Percentiles rank a stretch among this genome's conserved stretches.
Evolutionary conservation across 2,113 vertebrate genomes (phyloP).

Genomic region (Xerus inauris): DNA sequence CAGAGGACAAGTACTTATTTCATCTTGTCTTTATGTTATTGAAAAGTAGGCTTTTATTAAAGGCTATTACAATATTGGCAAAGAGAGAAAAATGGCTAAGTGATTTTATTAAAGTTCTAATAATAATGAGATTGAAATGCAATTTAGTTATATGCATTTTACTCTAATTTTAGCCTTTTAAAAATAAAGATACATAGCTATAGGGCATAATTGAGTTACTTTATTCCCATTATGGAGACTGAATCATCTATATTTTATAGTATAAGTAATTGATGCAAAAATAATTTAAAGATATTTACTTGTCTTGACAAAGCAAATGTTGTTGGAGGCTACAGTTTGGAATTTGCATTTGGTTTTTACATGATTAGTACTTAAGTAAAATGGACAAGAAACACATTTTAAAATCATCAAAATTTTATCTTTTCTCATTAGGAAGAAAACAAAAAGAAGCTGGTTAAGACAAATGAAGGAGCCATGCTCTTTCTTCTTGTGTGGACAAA

Average conservation of each 20-base stretch:
- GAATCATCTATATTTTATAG: conserved; percentile 20
- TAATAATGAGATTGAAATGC: conserved; percentile 38
- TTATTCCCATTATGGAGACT: background rate
- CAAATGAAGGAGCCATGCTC: background rate
- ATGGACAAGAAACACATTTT: background rate
- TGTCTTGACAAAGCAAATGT: conserved; percentile 35
- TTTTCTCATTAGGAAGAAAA: conserved; percentile 29
- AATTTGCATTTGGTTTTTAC: background rate
- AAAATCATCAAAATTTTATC: background rate
- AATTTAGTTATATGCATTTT: conserved; percentile 35
- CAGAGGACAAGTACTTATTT: conserved; percentile 68
- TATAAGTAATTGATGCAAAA: conserved; percentile 10
- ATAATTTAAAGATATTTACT: conserved; percentile 12
- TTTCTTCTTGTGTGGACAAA: background rate
- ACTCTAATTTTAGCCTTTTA: conserved; percentile 39
- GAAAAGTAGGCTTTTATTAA: conserved; percentile 55
- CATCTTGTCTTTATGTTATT: conserved; percentile 41
- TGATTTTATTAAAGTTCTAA: conserved; percentile 71
- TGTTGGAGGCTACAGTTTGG: background rate
- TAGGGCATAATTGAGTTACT: conserved; percentile 4
- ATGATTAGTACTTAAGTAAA: background rate
- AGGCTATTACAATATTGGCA: conserved; percentile 1
- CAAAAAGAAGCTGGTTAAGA: background rate
- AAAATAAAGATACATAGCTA: conserved; percentile 39
- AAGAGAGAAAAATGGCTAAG: conserved; percentile 47